phyloP scores from a whole-genome alignment of 2,888 invertebrate species.

The Tyria jacobaeae region DNA sequence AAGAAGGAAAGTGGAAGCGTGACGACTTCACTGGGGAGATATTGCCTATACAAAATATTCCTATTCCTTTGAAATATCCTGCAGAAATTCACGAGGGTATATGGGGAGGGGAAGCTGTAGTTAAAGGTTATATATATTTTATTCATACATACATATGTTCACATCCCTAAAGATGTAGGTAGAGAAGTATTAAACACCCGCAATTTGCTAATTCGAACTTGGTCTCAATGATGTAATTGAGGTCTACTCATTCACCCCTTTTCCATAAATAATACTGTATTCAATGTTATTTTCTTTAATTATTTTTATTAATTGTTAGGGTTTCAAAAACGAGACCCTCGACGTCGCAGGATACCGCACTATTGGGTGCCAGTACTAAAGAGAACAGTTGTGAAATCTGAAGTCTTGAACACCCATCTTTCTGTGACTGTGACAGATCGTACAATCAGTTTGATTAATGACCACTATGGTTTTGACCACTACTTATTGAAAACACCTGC shows the following conservation, averaged over 20 bases:
- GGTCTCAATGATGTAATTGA: too few species aligned
- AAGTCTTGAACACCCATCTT: conserved; percentile 94
- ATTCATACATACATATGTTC: too few species aligned
- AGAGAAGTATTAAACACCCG: too few species aligned
- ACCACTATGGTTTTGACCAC: conserved; percentile 97
- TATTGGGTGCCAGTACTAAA: conserved; percentile 95
- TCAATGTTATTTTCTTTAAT: conserved; percentile 19
- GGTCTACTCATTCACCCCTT: too few species aligned
- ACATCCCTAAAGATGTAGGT: too few species aligned
- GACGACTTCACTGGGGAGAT: conserved; percentile 91
- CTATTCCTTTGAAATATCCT: conserved; percentile 92
- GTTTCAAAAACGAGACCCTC: conserved; percentile 88
- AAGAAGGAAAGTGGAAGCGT: conserved; percentile 90
- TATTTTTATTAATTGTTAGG: conserved; percentile 68
- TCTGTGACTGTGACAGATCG: conserved; percentile 94
- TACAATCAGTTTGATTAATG: conserved; percentile 94
- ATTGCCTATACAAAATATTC: conserved; percentile 90
- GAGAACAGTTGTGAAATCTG: conserved; percentile 94
- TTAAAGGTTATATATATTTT: conserved; percentile 87
- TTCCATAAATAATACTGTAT: too few species aligned
- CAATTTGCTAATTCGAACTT: too few species aligned
- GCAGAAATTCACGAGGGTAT: conserved; percentile 93
- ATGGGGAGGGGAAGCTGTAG: conserved; percentile 98
- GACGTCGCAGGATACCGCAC: conserved; percentile 90
- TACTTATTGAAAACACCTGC: conserved; percentile 97